Evolutionary conservation across 2,888 invertebrate species (phyloP).

Genomic region (Eupithecia centaureata): DNA sequence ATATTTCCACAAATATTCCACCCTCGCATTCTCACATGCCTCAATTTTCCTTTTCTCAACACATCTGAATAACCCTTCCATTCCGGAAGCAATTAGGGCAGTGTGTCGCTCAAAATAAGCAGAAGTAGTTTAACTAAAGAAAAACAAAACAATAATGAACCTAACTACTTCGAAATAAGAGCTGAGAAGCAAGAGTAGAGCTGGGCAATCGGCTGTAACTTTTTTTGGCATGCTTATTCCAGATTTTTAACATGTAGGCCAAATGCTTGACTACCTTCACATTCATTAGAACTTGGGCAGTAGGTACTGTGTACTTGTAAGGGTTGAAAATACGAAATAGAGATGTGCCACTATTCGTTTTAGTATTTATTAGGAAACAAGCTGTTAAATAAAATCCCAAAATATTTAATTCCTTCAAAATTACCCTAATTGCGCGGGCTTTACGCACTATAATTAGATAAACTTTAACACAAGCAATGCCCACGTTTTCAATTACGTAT

Average conservation of each 20-base stretch:
- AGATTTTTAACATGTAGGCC: slow-evolving; percentile 61
- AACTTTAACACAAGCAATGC: too few species aligned
- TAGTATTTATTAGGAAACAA: too few species aligned
- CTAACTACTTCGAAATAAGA: slow-evolving; percentile 27
- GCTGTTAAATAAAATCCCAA: too few species aligned
- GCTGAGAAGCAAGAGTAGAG: slow-evolving; percentile 3
- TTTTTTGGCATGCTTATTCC: slow-evolving; percentile 50
- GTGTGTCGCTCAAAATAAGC: slow-evolving; percentile 38
- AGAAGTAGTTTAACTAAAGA: slow-evolving; percentile 24
- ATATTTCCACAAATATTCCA: slow-evolving; percentile 12
- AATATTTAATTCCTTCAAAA: too few species aligned
- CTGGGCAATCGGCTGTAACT: slow-evolving; percentile 37
- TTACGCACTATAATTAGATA: too few species aligned
- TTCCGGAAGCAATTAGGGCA: slow-evolving; percentile 44
- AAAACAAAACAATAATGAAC: slow-evolving; percentile 24
- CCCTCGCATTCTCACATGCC: slow-evolving; percentile 18
- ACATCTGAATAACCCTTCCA: slow-evolving; percentile 43
- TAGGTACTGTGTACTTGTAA: neutral
- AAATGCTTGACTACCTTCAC: slow-evolving; percentile 45
- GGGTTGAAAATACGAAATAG: neutral
- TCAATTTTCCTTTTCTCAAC: slow-evolving; percentile 32
- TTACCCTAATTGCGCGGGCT: too few species aligned
- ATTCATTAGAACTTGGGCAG: slow-evolving; percentile 34
- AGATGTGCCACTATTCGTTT: neutral
- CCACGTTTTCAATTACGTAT: too few species aligned